Conservation (phyloP, 2,797 vertebrate species). For the Melanotaenia nigrans region DNA sequence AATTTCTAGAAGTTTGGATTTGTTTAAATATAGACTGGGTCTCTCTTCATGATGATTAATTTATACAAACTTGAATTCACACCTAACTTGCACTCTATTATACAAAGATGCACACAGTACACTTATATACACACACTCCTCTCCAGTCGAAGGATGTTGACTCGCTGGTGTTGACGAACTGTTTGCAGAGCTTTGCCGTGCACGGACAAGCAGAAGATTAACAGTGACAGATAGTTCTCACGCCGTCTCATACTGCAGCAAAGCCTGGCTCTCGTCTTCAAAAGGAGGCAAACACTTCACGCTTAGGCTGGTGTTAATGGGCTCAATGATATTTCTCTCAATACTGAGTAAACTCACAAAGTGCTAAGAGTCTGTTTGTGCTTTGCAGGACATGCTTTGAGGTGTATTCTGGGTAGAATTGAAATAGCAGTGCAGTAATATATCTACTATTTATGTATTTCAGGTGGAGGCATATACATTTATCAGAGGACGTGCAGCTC, state of each 20-base stretch:
- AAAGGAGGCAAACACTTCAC: conserved; percentile 4
- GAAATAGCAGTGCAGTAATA: conserved; percentile 44
- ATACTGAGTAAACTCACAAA: conserved; percentile 20
- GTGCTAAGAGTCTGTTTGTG: conserved; percentile 21
- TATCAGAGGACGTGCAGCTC: conserved; percentile 60
- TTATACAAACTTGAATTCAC: conserved; percentile 1
- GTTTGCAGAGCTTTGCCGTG: conserved; percentile 33
- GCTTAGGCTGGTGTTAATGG: conserved; percentile 23
- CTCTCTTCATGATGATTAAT: background rate
- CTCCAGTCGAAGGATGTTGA: conserved; percentile 15
- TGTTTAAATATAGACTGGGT: background rate
- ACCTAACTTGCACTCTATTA: background rate
- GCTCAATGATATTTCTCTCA: conserved; percentile 30
- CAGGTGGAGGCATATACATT: conserved; percentile 66
- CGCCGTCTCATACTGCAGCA: background rate
- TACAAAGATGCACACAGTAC: conserved; percentile 8
- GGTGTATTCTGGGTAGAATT: conserved; percentile 34
- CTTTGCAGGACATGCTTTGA: conserved; percentile 1
- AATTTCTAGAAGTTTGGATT: background rate
- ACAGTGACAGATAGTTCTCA: conserved; percentile 45
- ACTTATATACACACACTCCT: background rate
- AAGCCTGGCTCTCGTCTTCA: conserved; percentile 49
- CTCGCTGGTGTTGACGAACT: conserved; percentile 34
- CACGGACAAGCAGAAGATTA: conserved; percentile 48
- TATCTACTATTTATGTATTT: conserved; percentile 37